Evolutionary conservation across 2,797 vertebrate genomes (phyloP).

Genomic region (Chelidonichthys spinosus): DNA sequence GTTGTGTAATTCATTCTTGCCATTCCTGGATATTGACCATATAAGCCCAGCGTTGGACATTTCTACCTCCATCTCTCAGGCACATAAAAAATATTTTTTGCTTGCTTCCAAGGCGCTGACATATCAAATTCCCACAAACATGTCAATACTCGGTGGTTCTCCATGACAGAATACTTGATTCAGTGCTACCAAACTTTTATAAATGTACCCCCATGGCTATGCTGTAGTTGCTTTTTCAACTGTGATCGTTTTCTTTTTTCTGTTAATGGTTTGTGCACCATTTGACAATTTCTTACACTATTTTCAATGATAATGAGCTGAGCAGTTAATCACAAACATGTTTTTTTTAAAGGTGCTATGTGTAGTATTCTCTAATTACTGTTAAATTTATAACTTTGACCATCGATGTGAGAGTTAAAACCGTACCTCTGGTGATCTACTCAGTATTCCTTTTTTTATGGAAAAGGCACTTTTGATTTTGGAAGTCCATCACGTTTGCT

Average conservation of each 20-base stretch:
- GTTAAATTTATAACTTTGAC: slow-evolving; percentile 45
- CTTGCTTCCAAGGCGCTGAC: slow-evolving; percentile 47
- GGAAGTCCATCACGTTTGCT: slow-evolving; percentile 38
- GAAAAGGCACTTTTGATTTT: slow-evolving; percentile 37
- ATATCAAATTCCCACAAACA: slow-evolving; percentile 61
- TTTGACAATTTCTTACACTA: slow-evolving; percentile 60
- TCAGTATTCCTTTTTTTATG: slow-evolving; percentile 10
- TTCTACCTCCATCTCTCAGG: slow-evolving; percentile 82
- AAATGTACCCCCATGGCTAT: slow-evolving; percentile 58
- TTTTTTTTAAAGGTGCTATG: slow-evolving; percentile 77
- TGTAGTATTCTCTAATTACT: slow-evolving; percentile 67
- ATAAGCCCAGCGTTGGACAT: slow-evolving; percentile 54
- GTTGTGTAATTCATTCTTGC: slow-evolving; percentile 43
- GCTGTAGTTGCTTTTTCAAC: slow-evolving; percentile 71
- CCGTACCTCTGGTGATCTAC: slow-evolving; percentile 29
- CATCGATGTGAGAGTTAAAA: slow-evolving; percentile 29
- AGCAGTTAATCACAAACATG: slow-evolving; percentile 43
- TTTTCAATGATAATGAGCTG: slow-evolving; percentile 50
- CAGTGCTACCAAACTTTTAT: slow-evolving; percentile 51
- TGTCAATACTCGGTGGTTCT: slow-evolving; percentile 46
- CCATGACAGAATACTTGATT: slow-evolving; percentile 43
- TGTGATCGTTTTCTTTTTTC: slow-evolving; percentile 50
- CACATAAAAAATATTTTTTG: slow-evolving; percentile 48
- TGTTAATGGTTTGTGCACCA: slow-evolving; percentile 55
- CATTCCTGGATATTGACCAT: slow-evolving; percentile 60